Percentiles rank a stretch among this genome's conserved stretches.
Evolutionary conservation across 1,140 invertebrate genomes (phyloP).

Genomic region (Galleria mellonella): DNA sequence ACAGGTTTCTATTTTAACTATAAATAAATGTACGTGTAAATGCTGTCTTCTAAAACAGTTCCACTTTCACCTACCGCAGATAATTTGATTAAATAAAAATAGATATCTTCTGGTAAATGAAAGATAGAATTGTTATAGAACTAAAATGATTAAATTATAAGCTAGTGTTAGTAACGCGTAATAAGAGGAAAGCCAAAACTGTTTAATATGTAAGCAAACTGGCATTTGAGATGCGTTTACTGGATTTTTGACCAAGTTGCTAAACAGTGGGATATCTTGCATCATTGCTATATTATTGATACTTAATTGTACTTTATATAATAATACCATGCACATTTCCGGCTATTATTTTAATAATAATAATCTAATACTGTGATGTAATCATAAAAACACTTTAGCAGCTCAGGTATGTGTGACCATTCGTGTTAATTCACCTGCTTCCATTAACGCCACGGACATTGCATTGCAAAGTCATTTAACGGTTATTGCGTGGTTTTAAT

Average conservation of each 20-base stretch:
- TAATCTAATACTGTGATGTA: constrained; percentile 1
- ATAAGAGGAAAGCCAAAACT: too few species aligned
- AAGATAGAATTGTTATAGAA: too few species aligned
- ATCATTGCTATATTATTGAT: background rate
- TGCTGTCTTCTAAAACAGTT: too few species aligned
- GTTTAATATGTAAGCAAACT: too few species aligned
- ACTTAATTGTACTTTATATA: background rate
- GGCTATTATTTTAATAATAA: constrained; percentile 3
- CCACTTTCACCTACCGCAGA: too few species aligned
- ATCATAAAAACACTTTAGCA: background rate
- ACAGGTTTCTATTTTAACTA: too few species aligned
- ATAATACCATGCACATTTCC: background rate
- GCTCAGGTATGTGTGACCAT: background rate
- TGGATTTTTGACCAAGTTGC: background rate
- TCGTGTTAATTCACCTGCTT: background rate
- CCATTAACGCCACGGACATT: background rate
- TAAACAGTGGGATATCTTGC: background rate
- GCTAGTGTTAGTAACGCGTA: too few species aligned
- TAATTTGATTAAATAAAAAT: too few species aligned
- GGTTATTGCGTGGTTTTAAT: background rate
- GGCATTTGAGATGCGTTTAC: too few species aligned
- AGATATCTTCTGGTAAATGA: too few species aligned
- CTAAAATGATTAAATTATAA: too few species aligned
- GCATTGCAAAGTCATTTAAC: background rate
- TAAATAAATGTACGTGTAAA: too few species aligned